Base-by-base conservation (phyloP, 1,140 invertebrate genomes). In the fruit fly (Drosophila melanogaster) region DNA sequence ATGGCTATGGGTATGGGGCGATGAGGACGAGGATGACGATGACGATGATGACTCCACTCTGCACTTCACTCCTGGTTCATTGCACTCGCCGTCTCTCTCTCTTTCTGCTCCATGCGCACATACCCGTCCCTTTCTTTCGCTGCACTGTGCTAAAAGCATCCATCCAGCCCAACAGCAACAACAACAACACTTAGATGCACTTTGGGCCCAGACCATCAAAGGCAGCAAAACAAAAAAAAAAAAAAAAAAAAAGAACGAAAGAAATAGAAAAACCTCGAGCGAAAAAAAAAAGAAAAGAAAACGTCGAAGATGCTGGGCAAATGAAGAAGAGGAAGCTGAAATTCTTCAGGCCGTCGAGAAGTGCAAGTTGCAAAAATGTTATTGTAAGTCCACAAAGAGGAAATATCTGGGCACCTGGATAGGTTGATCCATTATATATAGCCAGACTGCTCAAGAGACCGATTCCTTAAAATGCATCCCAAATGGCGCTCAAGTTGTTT, bases 121-220 rank as follows among this genome's bases (percentile, higher is more conserved):
- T 30, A 30, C 57, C 62, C 15, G 22, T 51, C 60, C 41, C 41
- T 17, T 43, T 26, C 67, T 56, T 35, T 57, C 7, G 22, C 35
- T 40, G 59, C 70, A 56, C 30, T 41, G 70, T 74, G 71, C 71
- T 74, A 74, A 74, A 74, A 74, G 71, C 72, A 74, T 74, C 50
- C 57, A 74, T 35, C 58, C 49, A 66, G 62, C 44, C 49, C 57
- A 56, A 19, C 26, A 59, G 35, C 41, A 61, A 15, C 62, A 62
- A 15, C 62, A 62, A 49, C 64, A 62, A 50, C 59, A 53, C 71
- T 74, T 74, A 37, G 43, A 33, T 51, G 71, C 71, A 74, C 70
- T 74, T 74, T 74, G 71, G 70, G 70, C 50, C 58, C 70, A 47
- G 59, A 61, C 70, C 70, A 74, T 73, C 70, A 73, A 73, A 73